phyloP scores from a whole-genome alignment of 2,113 vertebrate genomes.

The Myotis lucifugus region DNA sequence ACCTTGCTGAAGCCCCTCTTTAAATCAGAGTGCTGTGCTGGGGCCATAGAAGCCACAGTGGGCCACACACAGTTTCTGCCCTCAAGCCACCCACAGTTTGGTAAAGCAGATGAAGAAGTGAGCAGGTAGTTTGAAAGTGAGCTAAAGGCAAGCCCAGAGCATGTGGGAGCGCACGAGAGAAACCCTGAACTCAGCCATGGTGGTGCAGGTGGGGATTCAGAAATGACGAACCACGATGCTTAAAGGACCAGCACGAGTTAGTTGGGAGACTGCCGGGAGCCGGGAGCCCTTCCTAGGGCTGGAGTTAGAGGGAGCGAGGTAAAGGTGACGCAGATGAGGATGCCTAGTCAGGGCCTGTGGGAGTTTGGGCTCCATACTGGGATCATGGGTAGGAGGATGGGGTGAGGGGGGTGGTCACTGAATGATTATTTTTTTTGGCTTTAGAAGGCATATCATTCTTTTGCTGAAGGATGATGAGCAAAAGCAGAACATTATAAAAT shows the following conservation, averaged over 20 bases:
- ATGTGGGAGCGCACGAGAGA: neutral
- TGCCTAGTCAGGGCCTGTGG: too few species aligned
- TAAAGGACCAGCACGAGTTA: neutral
- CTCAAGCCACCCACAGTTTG: neutral
- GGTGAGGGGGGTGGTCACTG: neutral
- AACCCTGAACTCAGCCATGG: rapidly evolving
- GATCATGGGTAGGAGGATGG: too few species aligned
- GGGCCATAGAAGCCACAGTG: neutral
- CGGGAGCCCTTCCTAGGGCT: neutral
- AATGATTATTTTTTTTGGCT: neutral
- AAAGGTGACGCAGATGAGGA: too few species aligned
- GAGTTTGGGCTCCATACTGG: neutral
- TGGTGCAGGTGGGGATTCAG: neutral
- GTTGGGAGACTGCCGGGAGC: neutral
- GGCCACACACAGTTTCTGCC: neutral
- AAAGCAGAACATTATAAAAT: neutral
- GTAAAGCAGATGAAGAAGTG: neutral
- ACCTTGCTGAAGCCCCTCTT: neutral
- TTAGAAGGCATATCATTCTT: neutral
- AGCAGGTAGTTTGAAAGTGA: neutral
- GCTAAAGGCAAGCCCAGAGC: neutral
- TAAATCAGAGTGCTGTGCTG: neutral
- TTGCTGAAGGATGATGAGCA: neutral
- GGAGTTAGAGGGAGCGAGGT: too few species aligned
- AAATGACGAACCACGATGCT: neutral